Conservation (phyloP, 2,888 invertebrate genomes). For the Chrysodeixis includens region DNA sequence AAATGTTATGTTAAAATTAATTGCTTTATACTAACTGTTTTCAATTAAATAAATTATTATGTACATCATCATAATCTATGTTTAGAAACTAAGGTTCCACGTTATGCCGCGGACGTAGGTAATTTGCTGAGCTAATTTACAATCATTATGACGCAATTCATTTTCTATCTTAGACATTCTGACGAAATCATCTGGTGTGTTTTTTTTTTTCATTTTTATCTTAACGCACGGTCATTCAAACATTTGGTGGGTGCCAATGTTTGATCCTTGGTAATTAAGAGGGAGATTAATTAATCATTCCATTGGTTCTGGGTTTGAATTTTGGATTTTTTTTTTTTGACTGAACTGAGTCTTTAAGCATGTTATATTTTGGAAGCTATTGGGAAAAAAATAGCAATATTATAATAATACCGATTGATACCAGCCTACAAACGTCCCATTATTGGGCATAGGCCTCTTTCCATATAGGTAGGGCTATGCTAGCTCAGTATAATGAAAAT, state of each 20-base stretch:
- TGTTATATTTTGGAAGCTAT: too few relatives aligned
- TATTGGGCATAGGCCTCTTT: too few relatives aligned
- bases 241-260: not conserved
- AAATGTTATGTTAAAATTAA: slow-evolving; percentile 22
- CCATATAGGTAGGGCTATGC: too few relatives aligned
- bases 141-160: not conserved
- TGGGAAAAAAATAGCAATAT: too few relatives aligned
- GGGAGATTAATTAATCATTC: too few relatives aligned
- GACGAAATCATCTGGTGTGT: not conserved
- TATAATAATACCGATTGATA: too few relatives aligned
- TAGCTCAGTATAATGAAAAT: too few relatives aligned
- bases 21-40: slow-evolving; percentile 22
- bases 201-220: not conserved
- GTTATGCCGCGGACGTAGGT: slow-evolving; percentile 14
- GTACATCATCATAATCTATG: slow-evolving; percentile 21
- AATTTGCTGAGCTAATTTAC: slow-evolving; percentile 5
- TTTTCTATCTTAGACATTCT: not conserved
- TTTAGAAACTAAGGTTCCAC: slow-evolving; percentile 14
- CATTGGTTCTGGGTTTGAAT: not conserved
- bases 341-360: too few relatives aligned
- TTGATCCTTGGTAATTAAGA: not conserved
- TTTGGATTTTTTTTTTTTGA: too few relatives aligned
- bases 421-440: too few relatives aligned
- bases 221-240: not conserved
- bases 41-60: slow-evolving; percentile 6